phyloP scores from a whole-genome alignment of 1,140 invertebrate species.

The Leucophenga varia region DNA sequence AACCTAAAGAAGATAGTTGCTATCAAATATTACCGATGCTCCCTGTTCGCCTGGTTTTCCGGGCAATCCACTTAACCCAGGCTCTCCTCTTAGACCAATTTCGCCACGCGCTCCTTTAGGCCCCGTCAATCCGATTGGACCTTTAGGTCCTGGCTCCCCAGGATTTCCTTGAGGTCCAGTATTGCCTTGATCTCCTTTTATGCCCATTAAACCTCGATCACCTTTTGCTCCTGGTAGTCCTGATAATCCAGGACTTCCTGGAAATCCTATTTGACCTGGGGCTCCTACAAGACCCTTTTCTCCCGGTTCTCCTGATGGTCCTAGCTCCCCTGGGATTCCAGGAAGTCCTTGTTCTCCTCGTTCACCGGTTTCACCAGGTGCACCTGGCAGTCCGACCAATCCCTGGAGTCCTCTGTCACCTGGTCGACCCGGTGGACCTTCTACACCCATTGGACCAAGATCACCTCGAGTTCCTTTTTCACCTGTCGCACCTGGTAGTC shows the following conservation, averaged over 20 bases:
- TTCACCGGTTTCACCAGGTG: constrained; percentile 71
- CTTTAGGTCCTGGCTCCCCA: constrained; percentile 64
- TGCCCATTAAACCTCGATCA: constrained; percentile 67
- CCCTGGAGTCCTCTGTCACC: constrained; percentile 61
- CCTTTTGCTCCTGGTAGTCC: constrained; percentile 74
- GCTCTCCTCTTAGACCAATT: constrained; percentile 71
- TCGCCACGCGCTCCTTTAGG: constrained; percentile 75
- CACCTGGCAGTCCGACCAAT: constrained; percentile 69
- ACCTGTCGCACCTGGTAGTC: constrained; percentile 66
- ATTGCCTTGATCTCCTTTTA: constrained; percentile 69
- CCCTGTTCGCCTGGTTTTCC: constrained; percentile 73
- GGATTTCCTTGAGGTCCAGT: constrained; percentile 54
- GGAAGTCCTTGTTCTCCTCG: constrained; percentile 74
- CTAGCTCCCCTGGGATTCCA: constrained; percentile 70
- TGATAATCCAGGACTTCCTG: constrained; percentile 65
- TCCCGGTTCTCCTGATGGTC: constrained; percentile 64
- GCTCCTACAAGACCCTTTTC: too few relatives aligned
- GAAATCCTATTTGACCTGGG: constrained; percentile 65
- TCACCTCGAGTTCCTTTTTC: constrained; percentile 74
- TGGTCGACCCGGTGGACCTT: constrained; percentile 63
- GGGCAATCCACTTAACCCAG: constrained; percentile 69
- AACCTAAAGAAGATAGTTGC: background rate
- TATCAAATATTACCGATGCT: constrained; percentile 23
- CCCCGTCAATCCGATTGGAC: constrained; percentile 68
- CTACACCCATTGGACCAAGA: constrained; percentile 63